These are phyloP conservation scores for Oryctes rhinoceros DNA, from an alignment of 1,140 invertebrate species.

Conservation along the genomic window DNA sequence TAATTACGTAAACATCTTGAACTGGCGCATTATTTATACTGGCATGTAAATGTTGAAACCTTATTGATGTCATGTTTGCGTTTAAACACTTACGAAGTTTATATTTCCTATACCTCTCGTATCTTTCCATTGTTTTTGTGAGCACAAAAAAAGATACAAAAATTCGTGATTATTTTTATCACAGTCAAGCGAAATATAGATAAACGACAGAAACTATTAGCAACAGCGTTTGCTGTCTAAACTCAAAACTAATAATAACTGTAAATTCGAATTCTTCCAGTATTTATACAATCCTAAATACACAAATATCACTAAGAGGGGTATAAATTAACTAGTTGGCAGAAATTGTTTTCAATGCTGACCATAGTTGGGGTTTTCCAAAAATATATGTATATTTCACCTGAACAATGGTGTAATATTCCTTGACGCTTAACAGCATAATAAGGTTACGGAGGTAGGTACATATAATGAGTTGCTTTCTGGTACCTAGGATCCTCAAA, in stretches of 20 bases:
- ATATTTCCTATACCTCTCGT: constrained; percentile 31
- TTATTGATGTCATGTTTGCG: constrained; percentile 26
- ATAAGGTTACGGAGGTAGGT: constrained; percentile 24
- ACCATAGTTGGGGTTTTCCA: constrained; percentile 29
- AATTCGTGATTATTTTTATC: constrained; percentile 31
- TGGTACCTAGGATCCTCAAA: constrained; percentile 30
- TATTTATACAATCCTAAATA: constrained; percentile 35
- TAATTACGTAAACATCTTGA: constrained; percentile 14
- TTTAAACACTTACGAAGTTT: constrained; percentile 36
- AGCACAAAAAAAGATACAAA: constrained; percentile 31
- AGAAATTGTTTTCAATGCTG: no score
- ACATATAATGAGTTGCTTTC: constrained; percentile 34
- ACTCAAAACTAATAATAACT: constrained; percentile 26
- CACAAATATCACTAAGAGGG: constrained; percentile 35
- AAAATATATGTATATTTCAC: constrained; percentile 22
- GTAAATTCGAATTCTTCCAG: constrained; percentile 19
- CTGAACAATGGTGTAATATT: constrained; percentile 27
- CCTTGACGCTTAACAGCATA: constrained; percentile 24
- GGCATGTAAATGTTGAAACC: constrained; percentile 26
- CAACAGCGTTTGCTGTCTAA: constrained; percentile 29
- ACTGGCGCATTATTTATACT: constrained; percentile 21
- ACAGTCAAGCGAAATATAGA: no score
- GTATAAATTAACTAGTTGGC: constrained; percentile 36
- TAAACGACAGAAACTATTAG: constrained; percentile 26
- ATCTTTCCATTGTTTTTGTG: constrained; percentile 35